Conservation (phyloP, 2,113 vertebrate genomes). For the Eurystomus gularis region DNA sequence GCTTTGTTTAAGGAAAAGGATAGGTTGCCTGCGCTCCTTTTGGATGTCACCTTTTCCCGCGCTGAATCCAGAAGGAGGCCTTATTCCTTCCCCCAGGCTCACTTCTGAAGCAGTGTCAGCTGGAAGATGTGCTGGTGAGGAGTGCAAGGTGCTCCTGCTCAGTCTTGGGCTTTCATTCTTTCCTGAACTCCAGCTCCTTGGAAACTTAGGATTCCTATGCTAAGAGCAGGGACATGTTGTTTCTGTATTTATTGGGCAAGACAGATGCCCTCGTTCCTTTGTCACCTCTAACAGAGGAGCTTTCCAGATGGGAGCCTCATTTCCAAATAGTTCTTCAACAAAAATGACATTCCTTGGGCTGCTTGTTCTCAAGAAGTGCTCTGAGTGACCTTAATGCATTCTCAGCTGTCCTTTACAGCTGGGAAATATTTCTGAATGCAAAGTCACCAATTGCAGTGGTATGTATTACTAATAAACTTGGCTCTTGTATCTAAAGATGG, state of each 20-base stretch:
- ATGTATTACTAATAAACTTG: neutral
- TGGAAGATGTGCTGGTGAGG: neutral
- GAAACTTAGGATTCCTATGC: neutral
- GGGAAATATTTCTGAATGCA: neutral
- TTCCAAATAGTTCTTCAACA: conserved; percentile 30
- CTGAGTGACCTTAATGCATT: neutral
- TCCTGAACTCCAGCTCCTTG: neutral
- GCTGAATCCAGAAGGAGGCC: neutral
- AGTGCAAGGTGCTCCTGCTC: neutral
- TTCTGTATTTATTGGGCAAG: conserved; percentile 35
- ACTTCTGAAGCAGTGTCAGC: neutral
- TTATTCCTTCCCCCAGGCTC: neutral
- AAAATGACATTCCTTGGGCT: conserved; percentile 19
- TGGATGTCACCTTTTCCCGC: neutral
- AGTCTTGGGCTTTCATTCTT: neutral
- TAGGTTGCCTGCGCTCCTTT: neutral
- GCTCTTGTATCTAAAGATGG: neutral
- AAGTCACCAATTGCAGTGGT: neutral
- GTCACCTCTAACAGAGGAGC: conserved; percentile 21
- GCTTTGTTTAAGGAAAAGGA: neutral
- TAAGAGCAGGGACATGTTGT: neutral
- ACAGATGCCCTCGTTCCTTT: conserved; percentile 8
- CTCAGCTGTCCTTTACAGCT: neutral
- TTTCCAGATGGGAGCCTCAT: conserved; percentile 44
- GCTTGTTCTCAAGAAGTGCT: conserved; percentile 21